Evolutionary conservation across 2,888 invertebrate genomes (phyloP), one percentile per base, ranked within the genome.

Genomic region (Dryobotodes eremita): DNA sequence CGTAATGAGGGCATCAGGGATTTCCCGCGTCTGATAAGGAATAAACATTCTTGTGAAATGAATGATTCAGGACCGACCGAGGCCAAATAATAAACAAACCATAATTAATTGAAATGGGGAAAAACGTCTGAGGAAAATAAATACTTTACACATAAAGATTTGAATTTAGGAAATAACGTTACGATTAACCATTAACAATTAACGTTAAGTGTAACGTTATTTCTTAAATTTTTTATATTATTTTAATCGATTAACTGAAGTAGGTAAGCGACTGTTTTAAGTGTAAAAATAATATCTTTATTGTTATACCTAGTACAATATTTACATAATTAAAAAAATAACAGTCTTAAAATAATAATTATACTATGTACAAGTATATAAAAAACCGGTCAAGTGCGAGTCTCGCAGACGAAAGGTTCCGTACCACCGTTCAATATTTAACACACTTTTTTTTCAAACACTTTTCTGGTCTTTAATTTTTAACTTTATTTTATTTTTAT

Each of bases 21-120:
- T 55, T n/a, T 55, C 15, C 84, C 77, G 26, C 50, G 11, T 36
- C 36, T 61, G 36, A 8, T 48, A 55, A 61, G 6, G 10, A 66
- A 13, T n/a, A 0, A 42, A 42, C 57, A 50, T 50, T 23, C n/a
- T 23, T 48, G 36, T 15, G 26, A 23, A 57, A 36, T 23, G 5
- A n/a, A 65, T 83, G 59, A 83, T 36, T 83, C 65, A 66, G 26
- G 26, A 59, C 1, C 7, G 11, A 50, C 15, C 15, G 36, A n/a
- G 15, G 26, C 0, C 48, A 26, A 50, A 26, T 15, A 13, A 31
- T 23, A 10, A 69, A 57, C 31, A 59, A 57, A 11, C 31, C 10
- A 11, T 57, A 17, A 10, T 55, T 2, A 23, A 23, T 31, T 77
- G 5, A 11, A 61, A 70, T 17, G 26, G 53, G 53, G 46, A 26